A percentile compares a stretch with the other conserved stretches of the same genome.
Conservation (phyloP, 2,888 invertebrate species). For the Linyphia triangularis region DNA sequence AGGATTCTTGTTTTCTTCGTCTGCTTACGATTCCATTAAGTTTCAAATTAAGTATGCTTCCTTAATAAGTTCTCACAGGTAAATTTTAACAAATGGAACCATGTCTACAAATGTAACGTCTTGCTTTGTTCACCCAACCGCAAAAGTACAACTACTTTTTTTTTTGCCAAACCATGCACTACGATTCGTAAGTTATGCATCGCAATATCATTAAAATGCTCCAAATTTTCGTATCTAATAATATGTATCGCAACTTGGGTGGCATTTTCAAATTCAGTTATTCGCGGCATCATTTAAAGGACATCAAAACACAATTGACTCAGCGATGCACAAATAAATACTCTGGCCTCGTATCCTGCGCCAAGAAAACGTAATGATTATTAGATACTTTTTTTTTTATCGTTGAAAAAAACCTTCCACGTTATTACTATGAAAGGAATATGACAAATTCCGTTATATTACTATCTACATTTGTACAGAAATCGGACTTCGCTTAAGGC, state of each 20-base stretch:
- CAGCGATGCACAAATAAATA: slow-evolving; percentile 2
- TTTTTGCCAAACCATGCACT: background rate
- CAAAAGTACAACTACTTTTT: background rate
- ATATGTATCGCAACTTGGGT: background rate
- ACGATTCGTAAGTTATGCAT: background rate
- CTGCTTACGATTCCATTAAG: background rate
- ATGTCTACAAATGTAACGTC: background rate
- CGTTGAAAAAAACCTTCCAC: background rate
- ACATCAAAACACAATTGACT: slow-evolving; percentile 17
- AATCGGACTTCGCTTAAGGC: too few relatives aligned
- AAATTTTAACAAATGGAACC: background rate
- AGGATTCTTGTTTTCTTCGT: slow-evolving; percentile 9
- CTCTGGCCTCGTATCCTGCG: background rate
- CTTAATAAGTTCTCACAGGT: background rate
- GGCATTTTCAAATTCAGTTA: slow-evolving; percentile 4
- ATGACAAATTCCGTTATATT: too few relatives aligned
- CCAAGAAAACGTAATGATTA: background rate
- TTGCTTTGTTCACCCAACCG: background rate
- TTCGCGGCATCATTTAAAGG: background rate
- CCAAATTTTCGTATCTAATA: background rate
- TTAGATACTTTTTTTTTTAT: background rate
- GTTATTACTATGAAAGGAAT: background rate
- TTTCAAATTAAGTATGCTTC: background rate
- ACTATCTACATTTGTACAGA: too few relatives aligned
- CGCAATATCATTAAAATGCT: background rate